A percentile compares a stretch with the other conserved stretches of the same genome.
Evolutionary conservation across 2,113 vertebrate genomes (phyloP).

Genomic region (Plecotus auritus): DNA sequence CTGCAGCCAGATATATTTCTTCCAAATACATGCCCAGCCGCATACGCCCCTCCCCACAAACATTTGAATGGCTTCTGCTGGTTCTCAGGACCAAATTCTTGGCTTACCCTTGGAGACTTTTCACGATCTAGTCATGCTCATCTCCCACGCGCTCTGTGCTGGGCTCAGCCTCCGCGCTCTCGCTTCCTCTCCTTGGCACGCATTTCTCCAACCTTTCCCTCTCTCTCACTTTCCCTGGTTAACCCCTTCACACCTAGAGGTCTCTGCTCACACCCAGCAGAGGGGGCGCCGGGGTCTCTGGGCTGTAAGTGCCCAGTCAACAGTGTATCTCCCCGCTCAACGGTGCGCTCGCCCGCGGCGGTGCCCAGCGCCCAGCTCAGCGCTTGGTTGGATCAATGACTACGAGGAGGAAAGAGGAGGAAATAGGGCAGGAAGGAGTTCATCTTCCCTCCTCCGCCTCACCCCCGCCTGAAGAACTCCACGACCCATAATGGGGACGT

Average conservation of each 20-base stretch:
- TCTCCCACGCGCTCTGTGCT: fast-evolving
- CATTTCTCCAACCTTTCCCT: too few relatives aligned
- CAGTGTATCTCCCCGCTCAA: fast-evolving
- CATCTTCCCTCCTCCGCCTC: background rate
- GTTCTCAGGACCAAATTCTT: background rate
- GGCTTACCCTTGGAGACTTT: background rate
- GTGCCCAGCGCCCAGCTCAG: background rate
- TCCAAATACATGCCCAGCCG: background rate
- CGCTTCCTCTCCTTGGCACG: too few relatives aligned
- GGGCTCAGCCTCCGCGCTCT: too few relatives aligned
- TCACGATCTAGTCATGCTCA: fast-evolving
- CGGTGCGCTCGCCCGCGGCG: background rate
- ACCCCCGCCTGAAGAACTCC: too few relatives aligned
- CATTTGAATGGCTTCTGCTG: background rate
- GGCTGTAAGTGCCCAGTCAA: background rate
- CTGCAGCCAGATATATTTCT: background rate
- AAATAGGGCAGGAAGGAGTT: background rate
- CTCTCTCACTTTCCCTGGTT: too few relatives aligned
- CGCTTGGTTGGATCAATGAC: too few relatives aligned
- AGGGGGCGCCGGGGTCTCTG: too few relatives aligned
- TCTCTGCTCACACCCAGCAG: fast-evolving
- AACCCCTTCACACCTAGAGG: background rate
- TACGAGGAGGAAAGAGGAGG: too few relatives aligned
- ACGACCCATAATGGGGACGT: fast-evolving
- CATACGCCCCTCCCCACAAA: background rate